These are phyloP conservation scores for Capitulum mitella DNA, from an alignment of 2,888 invertebrate genomes.

Conservation along the genomic window DNA sequence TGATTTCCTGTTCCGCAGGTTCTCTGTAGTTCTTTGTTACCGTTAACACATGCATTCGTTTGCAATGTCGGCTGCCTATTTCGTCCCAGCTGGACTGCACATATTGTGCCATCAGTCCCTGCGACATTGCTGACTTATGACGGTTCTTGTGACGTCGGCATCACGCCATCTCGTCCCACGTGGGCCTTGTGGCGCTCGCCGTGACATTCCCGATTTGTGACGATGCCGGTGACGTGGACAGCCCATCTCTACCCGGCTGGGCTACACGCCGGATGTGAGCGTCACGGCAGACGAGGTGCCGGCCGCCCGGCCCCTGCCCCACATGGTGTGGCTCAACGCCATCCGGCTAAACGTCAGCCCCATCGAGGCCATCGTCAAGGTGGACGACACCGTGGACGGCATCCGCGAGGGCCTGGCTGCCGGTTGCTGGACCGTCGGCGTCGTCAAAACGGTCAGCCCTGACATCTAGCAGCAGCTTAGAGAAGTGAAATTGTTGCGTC, in stretches of 20 bases:
- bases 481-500: not conserved
- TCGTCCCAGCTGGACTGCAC: no score
- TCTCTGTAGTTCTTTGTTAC: no score
- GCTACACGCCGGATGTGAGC: conserved; percentile 42
- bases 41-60: no score
- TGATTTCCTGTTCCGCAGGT: no score
- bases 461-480: not conserved
- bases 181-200: no score
- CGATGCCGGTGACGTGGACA: conserved; percentile 25
- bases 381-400: conserved; percentile 44
- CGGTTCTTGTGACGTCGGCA: no score
- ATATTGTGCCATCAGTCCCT: no score
- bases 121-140: no score
- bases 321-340: conserved; percentile 45
- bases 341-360: conserved; percentile 43
- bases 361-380: conserved; percentile 36
- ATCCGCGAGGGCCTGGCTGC: conserved; percentile 43
- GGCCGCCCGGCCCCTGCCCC: conserved; percentile 43
- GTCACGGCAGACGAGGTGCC: conserved; percentile 45
- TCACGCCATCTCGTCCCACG: no score
- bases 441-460: conserved; percentile 39
- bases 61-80: no score
- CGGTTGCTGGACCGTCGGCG: conserved; percentile 45
- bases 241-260: conserved; percentile 41
- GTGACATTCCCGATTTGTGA: conserved; percentile 41